These are phyloP conservation scores for Ditula angustiorana DNA, from an alignment of 2,888 invertebrate species.

Conservation along the genomic window DNA sequence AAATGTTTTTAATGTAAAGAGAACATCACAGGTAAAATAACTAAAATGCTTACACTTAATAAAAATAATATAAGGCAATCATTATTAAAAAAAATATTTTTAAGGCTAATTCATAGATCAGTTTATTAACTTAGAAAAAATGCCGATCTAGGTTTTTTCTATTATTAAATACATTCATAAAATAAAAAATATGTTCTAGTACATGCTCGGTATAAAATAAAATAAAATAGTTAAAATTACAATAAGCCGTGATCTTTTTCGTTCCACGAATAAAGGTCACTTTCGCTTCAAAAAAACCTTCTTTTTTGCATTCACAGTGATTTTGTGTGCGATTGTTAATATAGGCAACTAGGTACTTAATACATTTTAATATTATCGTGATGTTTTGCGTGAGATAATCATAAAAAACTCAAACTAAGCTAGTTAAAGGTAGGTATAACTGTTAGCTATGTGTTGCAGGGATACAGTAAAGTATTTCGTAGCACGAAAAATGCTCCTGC, in stretches of 20 bases:
- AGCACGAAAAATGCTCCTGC: background rate
- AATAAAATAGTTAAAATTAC: background rate
- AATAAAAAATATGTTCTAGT: no score
- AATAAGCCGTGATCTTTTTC: background rate
- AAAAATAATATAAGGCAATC: background rate
- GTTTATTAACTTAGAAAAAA: background rate
- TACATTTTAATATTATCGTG: background rate
- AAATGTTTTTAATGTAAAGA: constrained; percentile 45
- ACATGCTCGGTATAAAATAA: no score
- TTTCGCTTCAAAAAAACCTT: background rate
- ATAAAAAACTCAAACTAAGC: constrained; percentile 10
- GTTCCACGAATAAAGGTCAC: background rate
- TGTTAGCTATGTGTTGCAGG: constrained; percentile 27
- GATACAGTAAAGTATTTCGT: constrained; percentile 15
- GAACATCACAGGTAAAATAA: constrained; percentile 56
- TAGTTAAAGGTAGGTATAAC: constrained; percentile 22
- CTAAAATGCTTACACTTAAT: constrained; percentile 7
- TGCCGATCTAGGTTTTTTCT: no score
- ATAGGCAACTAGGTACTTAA: background rate
- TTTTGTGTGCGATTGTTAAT: constrained; percentile 7
- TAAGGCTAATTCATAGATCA: background rate
- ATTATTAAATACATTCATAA: no score
- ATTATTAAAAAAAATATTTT: background rate
- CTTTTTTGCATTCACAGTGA: background rate
- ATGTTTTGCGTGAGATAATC: constrained; percentile 8